Percentiles rank a stretch among this genome's conserved stretches.
Conservation (phyloP, 1,140 invertebrate species). For the Akabosia matsudoensis region DNA sequence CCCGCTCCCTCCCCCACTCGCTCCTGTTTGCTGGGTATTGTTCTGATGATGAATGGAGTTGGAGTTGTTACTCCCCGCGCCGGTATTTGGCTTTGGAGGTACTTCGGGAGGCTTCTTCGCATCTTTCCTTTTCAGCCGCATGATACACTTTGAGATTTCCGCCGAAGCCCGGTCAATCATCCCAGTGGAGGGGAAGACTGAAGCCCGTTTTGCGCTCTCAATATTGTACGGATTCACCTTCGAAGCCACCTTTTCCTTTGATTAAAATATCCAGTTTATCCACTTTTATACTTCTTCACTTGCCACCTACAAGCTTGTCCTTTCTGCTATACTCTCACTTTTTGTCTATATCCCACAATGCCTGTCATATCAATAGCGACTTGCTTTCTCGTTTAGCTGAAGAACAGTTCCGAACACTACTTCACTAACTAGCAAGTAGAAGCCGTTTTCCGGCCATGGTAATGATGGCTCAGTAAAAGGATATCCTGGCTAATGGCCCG, state of each 20-base stretch:
- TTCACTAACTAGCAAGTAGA: too few relatives aligned
- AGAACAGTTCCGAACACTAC: too few relatives aligned
- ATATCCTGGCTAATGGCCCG: neutral
- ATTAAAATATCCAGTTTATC: too few relatives aligned
- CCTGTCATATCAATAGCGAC: too few relatives aligned
- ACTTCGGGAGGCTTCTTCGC: slow-evolving; percentile 43
- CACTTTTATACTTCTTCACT: too few relatives aligned
- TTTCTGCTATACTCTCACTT: too few relatives aligned
- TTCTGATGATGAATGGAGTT: slow-evolving; percentile 1
- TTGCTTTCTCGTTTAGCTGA: too few relatives aligned
- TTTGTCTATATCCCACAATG: too few relatives aligned
- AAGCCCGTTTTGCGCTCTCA: slow-evolving; percentile 23
- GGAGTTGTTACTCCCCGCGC: neutral
- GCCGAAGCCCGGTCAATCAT: slow-evolving; percentile 46
- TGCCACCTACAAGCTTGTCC: too few relatives aligned
- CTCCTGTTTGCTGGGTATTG: neutral
- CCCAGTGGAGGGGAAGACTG: slow-evolving; percentile 37
- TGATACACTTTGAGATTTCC: slow-evolving; percentile 46
- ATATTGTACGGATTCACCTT: slow-evolving; percentile 23
- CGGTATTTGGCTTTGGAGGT: slow-evolving; percentile 34
- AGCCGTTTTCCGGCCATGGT: too few relatives aligned
- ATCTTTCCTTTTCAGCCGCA: slow-evolving; percentile 45
- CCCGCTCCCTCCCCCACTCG: neutral
- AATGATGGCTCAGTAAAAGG: neutral
- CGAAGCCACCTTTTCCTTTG: slow-evolving; percentile 26